Evolutionary conservation across 2,113 vertebrate genomes (phyloP).

Genomic region (Siniperca chuatsi): DNA sequence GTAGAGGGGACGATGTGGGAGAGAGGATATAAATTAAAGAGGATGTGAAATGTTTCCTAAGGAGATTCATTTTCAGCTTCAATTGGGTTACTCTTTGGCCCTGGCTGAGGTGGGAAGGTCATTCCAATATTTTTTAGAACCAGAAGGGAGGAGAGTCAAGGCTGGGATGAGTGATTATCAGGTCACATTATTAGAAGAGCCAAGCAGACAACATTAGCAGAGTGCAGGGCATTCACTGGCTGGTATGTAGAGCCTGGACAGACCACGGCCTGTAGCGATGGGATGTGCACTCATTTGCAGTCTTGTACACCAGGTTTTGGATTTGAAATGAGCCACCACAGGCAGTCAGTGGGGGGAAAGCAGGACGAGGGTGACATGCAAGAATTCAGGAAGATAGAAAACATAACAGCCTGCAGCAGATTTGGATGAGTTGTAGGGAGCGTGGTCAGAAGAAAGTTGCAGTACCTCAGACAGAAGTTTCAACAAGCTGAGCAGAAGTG

Average conservation of each 20-base stretch:
- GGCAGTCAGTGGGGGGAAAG: conserved; percentile 36
- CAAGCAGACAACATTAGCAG: conserved; percentile 56
- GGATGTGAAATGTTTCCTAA: conserved; percentile 57
- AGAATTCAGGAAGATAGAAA: conserved; percentile 44
- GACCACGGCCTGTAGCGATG: conserved; percentile 28
- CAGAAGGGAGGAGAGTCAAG: conserved; percentile 47
- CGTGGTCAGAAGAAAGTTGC: conserved; percentile 36
- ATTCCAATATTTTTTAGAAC: conserved; percentile 69
- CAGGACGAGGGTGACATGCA: conserved; percentile 33
- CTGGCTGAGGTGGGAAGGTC: conserved; percentile 56
- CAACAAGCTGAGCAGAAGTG: conserved; percentile 20
- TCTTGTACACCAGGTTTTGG: conserved; percentile 41
- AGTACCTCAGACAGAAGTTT: conserved; percentile 18
- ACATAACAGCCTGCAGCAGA: conserved; percentile 39
- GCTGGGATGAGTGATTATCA: conserved; percentile 67
- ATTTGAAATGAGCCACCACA: conserved; percentile 61
- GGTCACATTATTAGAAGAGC: conserved; percentile 59
- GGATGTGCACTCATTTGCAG: conserved; percentile 58
- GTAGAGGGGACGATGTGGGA: background rate
- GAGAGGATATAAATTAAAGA: conserved; percentile 50
- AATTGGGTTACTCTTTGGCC: conserved; percentile 45
- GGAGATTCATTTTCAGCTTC: conserved; percentile 61
- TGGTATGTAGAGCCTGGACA: conserved; percentile 19
- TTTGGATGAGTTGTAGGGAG: conserved; percentile 24
- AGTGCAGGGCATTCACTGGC: conserved; percentile 49